These are phyloP conservation scores for Melopsittacus undulatus DNA, from an alignment of 2,797 vertebrate species.

Conservation along the genomic window DNA sequence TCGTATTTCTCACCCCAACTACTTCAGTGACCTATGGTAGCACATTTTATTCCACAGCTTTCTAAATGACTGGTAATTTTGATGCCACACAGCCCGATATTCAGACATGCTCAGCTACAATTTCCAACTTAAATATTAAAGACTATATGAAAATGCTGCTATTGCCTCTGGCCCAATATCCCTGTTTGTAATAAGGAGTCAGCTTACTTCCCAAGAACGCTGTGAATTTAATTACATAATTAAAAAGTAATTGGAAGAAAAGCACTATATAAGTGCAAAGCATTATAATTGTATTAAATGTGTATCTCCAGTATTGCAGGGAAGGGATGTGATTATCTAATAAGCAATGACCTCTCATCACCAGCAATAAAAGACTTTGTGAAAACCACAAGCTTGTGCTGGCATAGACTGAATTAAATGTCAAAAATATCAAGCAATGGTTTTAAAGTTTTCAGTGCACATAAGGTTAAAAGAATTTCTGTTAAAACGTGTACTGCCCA, in stretches of 20 bases:
- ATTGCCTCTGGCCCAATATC: conserved; percentile 20
- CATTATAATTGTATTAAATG: conserved; percentile 58
- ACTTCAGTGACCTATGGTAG: not conserved
- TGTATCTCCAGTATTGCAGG: conserved; percentile 34
- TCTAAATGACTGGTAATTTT: conserved; percentile 28
- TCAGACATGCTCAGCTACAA: not conserved
- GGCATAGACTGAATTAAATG: conserved; percentile 46
- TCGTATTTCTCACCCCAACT: conserved; percentile 6
- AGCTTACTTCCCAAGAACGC: conserved; percentile 63
- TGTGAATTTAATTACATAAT: conserved; percentile 64
- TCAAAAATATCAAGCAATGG: conserved; percentile 11
- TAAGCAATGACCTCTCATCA: conserved; percentile 58
- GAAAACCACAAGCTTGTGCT: conserved; percentile 29
- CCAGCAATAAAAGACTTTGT: conserved; percentile 45
- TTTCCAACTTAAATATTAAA: conserved; percentile 42
- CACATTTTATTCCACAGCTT: not conserved
- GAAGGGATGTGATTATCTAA: conserved; percentile 60
- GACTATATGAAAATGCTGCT: conserved; percentile 15
- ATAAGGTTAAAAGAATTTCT: conserved; percentile 45
- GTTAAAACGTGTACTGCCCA: conserved; percentile 14
- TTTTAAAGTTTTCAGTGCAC: conserved; percentile 38
- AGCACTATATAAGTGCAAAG: conserved; percentile 53
- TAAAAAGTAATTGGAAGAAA: conserved; percentile 58
- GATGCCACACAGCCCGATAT: not conserved
- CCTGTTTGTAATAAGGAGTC: conserved; percentile 42